phyloP scores from a whole-genome alignment of 2,113 vertebrate species.

The Pseudonaja textilis region DNA sequence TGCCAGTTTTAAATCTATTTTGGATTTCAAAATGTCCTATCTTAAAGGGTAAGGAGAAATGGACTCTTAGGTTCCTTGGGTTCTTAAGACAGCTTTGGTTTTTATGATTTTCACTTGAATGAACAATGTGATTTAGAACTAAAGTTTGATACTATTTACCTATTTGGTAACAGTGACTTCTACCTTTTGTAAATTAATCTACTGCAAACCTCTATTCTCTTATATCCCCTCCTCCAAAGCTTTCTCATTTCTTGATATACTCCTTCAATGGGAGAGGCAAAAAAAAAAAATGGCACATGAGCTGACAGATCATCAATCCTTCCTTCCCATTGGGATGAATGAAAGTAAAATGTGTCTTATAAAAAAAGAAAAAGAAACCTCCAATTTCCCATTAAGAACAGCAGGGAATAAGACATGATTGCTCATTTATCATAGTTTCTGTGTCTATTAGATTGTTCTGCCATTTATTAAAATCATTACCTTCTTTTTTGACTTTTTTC shows the following conservation, averaged over 20 bases:
- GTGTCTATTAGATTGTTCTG: background rate
- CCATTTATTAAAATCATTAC: background rate
- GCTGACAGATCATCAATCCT: background rate
- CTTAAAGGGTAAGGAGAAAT: background rate
- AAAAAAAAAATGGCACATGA: background rate
- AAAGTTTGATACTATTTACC: background rate
- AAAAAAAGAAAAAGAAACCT: background rate
- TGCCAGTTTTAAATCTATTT: background rate
- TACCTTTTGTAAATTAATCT: background rate
- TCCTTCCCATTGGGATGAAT: background rate
- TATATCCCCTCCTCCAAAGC: background rate
- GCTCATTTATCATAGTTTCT: background rate
- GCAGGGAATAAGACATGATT: background rate
- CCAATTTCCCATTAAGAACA: background rate
- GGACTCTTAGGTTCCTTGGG: background rate
- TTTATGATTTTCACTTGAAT: background rate
- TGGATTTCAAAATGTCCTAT: background rate
- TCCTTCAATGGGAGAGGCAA: background rate
- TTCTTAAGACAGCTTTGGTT: background rate
- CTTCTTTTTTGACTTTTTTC: background rate
- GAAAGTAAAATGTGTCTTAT: background rate
- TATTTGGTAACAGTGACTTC: background rate
- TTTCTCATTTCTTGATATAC: background rate
- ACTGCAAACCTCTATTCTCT: background rate
- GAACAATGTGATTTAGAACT: background rate